phyloP scores from a whole-genome alignment of 2,113 vertebrate genomes.

The Phoenicopterus ruber region DNA sequence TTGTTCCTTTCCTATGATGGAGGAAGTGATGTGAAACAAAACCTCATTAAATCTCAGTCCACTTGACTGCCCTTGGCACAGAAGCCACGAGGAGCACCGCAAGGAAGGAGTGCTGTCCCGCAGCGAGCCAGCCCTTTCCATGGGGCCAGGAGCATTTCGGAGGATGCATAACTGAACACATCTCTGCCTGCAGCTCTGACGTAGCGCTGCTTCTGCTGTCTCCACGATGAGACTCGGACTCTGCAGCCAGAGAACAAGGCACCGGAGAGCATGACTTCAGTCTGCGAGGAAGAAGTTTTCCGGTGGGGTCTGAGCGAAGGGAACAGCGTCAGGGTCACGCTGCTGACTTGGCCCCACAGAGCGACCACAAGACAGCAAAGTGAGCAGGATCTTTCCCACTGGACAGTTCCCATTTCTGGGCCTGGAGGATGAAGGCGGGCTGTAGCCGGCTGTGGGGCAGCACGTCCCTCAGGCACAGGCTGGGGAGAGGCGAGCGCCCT shows the following conservation, averaged over 20 bases:
- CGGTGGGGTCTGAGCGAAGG: accelerated
- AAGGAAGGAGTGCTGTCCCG: neutral
- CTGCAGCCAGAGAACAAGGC: neutral
- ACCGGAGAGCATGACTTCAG: neutral
- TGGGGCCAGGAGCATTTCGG: neutral
- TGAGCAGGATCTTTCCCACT: neutral
- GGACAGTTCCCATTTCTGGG: neutral
- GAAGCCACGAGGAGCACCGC: neutral
- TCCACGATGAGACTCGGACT: neutral
- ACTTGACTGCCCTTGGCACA: constrained; percentile 16
- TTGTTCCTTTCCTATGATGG: neutral
- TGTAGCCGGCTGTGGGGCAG: neutral
- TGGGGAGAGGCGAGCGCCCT: neutral
- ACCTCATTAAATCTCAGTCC: constrained; percentile 19
- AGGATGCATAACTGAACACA: neutral
- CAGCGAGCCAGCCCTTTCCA: neutral
- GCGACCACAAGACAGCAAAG: neutral
- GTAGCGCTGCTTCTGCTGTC: neutral
- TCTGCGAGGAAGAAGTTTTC: neutral
- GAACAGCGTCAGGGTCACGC: neutral
- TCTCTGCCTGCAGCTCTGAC: neutral
- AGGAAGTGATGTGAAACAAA: constrained; percentile 43
- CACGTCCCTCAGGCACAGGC: neutral
- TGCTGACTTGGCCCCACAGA: neutral
- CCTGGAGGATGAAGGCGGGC: neutral